These are phyloP conservation scores for Cyprinus carpio DNA, from an alignment of 2,113 vertebrate genomes.

Conservation along the genomic window DNA sequence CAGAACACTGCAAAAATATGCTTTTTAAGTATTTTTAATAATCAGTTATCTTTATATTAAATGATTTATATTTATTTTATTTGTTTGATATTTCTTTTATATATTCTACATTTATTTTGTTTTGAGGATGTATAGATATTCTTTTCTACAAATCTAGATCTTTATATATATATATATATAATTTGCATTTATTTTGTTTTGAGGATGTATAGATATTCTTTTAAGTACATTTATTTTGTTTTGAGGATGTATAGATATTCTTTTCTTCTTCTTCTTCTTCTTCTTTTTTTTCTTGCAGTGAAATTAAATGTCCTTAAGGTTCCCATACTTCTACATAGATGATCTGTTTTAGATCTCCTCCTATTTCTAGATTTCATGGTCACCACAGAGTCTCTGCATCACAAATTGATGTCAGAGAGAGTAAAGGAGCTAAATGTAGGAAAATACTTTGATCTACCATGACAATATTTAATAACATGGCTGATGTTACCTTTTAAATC, in stretches of 20 bases:
- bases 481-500: not conserved
- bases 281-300: not conserved
- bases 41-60: too few species aligned
- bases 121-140: not conserved
- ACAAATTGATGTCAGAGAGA: not conserved
- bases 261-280: too few species aligned
- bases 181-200: too few species aligned
- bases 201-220: too few species aligned
- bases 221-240: not conserved
- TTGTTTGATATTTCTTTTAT: too few species aligned
- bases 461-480: not conserved
- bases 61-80: too few species aligned
- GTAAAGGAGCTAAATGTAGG: not conserved
- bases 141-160: too few species aligned
- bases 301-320: not conserved
- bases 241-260: not conserved
- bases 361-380: not conserved
- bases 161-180: too few species aligned
- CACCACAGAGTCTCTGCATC: not conserved
- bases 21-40: too few species aligned
- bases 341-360: not conserved
- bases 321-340: not conserved
- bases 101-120: too few species aligned
- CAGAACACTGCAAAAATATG: too few species aligned
- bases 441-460: not conserved